Base-by-base conservation (phyloP, 1,140 invertebrate species). In the Psilanteris sp. region DNA sequence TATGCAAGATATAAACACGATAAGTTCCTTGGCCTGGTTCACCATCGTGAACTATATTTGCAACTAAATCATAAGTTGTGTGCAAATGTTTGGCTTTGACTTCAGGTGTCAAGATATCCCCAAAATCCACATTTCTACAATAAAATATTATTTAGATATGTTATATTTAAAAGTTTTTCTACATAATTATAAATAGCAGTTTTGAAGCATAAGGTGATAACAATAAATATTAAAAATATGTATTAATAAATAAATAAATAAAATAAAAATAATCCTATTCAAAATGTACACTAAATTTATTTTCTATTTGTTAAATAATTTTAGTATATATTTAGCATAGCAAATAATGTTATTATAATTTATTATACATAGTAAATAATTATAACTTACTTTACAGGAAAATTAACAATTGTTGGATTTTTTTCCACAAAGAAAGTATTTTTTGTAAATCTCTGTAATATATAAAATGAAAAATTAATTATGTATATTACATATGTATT, bases 391-490 rank as follows among this genome's bases (percentile, higher is more conserved):
- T 96, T 98, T 29, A 99, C 96, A 3, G 98, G 98, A 86, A 99
- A 99, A 89, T 99, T 99, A 0, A 99, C 98, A 84, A 99, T 99
- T 0, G 98, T 99, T 5, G 97, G 97, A 91, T 99, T 99, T 88
- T 99, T 99, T 84, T 99, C 98, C 7, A 98, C 92, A 81, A 98
- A 99, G 89, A 99, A 99, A 16, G 97, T 98, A 86, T 99, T 99
- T 88, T 98, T 99, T 1, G 97, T 99, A 85, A 99, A 99, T 75
- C 98, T 91, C 90, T 94, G 50, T 39, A 48, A 22, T n/a, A 52
- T 11, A 34, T 11, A 11, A 13, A 34, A 11, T n/a, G n/a, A n/a
- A n/a, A n/a, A n/a, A n/a, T n/a, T n/a, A n/a, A n/a, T n/a, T n/a
- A n/a, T n/a, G n/a, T n/a, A n/a, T n/a, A n/a, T n/a, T n/a, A n/a